Percentiles rank a stretch among this genome's conserved stretches.
These are phyloP conservation scores for Chunga burmeisteri DNA, from an alignment of 2,113 vertebrate genomes.

Conservation along the genomic window DNA sequence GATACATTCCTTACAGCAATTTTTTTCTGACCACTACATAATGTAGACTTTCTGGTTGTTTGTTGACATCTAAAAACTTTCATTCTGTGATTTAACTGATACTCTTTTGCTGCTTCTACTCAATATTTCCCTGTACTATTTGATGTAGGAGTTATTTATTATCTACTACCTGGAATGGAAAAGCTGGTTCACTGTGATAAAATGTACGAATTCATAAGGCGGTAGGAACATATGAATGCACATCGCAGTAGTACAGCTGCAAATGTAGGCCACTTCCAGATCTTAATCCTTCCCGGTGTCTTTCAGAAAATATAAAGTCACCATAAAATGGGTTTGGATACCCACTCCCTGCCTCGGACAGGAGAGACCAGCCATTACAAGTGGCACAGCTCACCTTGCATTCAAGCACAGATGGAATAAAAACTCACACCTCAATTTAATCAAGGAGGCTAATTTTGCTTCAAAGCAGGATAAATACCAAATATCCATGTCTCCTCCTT, in stretches of 20 bases:
- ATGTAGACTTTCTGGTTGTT: constrained; percentile 68
- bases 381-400: fast-evolving
- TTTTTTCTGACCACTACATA: constrained; percentile 68
- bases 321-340: background rate
- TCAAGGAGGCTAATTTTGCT: background rate
- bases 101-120: constrained; percentile 7
- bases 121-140: constrained; percentile 8
- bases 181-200: constrained; percentile 50
- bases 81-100: constrained; percentile 53
- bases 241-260: background rate
- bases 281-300: background rate
- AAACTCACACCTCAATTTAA: background rate
- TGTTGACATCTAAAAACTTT: constrained; percentile 68
- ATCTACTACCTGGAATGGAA: constrained; percentile 33
- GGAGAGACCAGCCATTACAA: background rate
- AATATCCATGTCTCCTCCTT: background rate
- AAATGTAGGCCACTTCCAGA: background rate
- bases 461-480: background rate
- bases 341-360: background rate
- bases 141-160: constrained; percentile 44
- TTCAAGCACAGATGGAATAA: background rate
- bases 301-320: background rate
- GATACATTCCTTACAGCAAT: constrained; percentile 79
- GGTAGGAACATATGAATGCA: background rate
- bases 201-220: background rate